Evolutionary conservation across 2,113 vertebrate genomes (phyloP), one percentile per base, ranked within the genome.

Genomic region (Apeltes quadracus): DNA sequence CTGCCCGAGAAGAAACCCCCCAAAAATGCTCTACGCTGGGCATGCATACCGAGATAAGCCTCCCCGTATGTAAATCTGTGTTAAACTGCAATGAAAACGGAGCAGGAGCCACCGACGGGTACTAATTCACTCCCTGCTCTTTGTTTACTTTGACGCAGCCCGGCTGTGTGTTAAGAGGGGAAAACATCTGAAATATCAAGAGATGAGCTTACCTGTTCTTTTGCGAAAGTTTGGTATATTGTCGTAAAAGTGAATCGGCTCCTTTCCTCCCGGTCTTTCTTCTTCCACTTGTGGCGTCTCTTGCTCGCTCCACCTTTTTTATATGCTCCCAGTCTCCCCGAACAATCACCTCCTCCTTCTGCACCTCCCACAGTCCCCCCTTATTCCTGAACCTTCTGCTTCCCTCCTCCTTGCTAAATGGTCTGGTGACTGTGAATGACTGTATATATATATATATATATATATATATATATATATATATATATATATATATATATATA

Each of bases 331-430:
- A 48, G 22, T 70, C 79, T 69, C 69, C 50, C 7, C 29, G n/a
- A 75, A 81, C 36, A 84, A 87, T 82, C 82, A 69, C 78, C 89
- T 84, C 89, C 84, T 87, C 58, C 81, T 84, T 81, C 77, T 57
- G 41, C 79, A 34, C 86, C 80, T 81, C 89, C 85, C 71, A 70
- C 82, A 39, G 9, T 5, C 34, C 41, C 76, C 65, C 29, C 58
- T 73, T 1, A 55, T 39, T 82, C 75, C 59, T 1, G 43, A 44
- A 55, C 61, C 50, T 36, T 25, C 43, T 66, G 13, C 64, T 69
- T 56, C 82, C 76, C 87, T 69, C 72, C 64, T 76, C 7, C 53
- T 36, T 58, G 32, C 61, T 41, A 20, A 81, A 75, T 38, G 23
- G 11, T 68, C 78, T 11, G 53, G 75, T 27, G n/a, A 53, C 43